A percentile compares a stretch with the other conserved stretches of the same genome.
Conservation (phyloP, 1,140 invertebrate species). For the Ceratina australensis region DNA sequence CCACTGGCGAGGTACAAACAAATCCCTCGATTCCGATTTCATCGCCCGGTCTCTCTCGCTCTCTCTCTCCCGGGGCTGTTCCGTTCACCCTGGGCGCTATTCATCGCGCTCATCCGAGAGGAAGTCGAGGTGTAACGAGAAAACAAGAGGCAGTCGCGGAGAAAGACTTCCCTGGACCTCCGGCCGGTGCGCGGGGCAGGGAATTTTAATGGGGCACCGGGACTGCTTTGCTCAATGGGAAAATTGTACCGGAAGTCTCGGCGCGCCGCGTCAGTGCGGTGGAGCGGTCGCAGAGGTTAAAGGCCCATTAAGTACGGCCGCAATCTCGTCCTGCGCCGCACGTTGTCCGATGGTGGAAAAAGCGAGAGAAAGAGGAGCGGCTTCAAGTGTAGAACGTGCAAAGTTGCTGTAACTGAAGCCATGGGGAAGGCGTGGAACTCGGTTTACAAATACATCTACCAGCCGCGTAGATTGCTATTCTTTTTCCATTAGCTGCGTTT, state of each 20-base stretch:
- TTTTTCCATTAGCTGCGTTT: constrained; percentile 16
- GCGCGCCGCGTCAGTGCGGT: constrained; percentile 29
- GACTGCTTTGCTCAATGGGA: constrained; percentile 62
- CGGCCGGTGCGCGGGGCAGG: not conserved
- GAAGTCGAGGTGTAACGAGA: constrained; percentile 44
- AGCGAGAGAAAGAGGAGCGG: not conserved
- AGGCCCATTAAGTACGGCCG: constrained; percentile 67
- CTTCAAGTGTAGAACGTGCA: constrained; percentile 39
- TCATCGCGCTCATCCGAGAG: constrained; percentile 34
- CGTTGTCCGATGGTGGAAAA: constrained; percentile 31
- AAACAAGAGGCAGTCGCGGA: constrained; percentile 31
- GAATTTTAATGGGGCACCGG: constrained; percentile 62
- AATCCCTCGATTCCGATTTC: constrained; percentile 25
- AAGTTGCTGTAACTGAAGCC: constrained; percentile 6
- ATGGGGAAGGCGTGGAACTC: not conserved
- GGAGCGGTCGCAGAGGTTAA: constrained; percentile 59
- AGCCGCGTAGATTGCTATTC: not conserved
- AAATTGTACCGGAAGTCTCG: constrained; percentile 72
- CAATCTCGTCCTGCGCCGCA: constrained; percentile 60
- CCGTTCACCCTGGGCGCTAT: constrained; percentile 15
- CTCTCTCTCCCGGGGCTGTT: too few relatives aligned
- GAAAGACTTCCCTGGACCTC: not conserved
- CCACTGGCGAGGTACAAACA: not conserved
- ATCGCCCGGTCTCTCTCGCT: not conserved
- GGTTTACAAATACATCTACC: not conserved